Evolutionary conservation across 2,113 vertebrate genomes (phyloP).

Genomic region (Sorex araneus): DNA sequence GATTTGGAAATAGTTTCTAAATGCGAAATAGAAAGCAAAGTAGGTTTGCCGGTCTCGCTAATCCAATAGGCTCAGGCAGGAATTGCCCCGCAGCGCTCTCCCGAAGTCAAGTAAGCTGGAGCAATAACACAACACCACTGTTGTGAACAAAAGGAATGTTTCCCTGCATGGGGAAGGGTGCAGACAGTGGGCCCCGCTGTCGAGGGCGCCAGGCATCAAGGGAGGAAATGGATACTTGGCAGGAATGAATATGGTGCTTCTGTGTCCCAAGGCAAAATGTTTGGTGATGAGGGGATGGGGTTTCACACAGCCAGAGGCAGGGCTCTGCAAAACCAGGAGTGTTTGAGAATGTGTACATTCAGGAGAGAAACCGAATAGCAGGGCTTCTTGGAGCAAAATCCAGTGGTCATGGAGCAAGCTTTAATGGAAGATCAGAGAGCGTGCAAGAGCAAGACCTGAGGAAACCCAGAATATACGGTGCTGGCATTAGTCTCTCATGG

Average conservation of each 20-base stretch:
- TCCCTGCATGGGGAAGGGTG: neutral
- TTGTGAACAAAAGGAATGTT: constrained; percentile 2
- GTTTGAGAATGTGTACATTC: neutral
- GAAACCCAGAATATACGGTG: neutral
- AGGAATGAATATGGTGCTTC: no score
- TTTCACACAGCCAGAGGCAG: neutral
- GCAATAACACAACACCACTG: neutral
- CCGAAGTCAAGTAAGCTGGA: neutral
- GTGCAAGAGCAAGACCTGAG: neutral
- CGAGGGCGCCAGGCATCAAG: neutral
- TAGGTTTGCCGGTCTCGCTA: neutral
- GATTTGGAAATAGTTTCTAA: neutral
- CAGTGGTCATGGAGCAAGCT: neutral
- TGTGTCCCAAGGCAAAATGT: neutral
- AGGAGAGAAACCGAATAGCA: neutral
- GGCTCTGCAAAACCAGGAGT: neutral
- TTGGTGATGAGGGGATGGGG: neutral
- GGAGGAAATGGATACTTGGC: neutral
- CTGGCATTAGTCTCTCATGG: neutral
- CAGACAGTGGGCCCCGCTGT: neutral
- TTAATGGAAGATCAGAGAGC: neutral
- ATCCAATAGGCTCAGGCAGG: neutral
- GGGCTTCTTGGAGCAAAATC: neutral
- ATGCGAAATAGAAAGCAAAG: neutral
- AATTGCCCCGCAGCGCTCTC: neutral